Base-by-base conservation (phyloP, 2,797 vertebrate genomes). In the Amniataba percoides region DNA sequence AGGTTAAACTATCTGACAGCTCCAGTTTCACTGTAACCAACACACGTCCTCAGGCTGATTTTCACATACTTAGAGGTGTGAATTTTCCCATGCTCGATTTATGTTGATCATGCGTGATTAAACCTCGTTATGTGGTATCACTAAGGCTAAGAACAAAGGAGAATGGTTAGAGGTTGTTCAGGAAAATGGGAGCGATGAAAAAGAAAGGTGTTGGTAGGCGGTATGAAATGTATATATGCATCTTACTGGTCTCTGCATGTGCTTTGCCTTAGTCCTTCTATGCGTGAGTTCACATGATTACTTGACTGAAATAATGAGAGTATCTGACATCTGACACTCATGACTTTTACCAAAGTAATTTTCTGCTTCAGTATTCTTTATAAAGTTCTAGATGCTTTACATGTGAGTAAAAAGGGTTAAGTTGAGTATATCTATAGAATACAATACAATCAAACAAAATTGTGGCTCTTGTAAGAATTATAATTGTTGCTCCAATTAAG, bases 1-100 rank as follows among this genome's bases (percentile, higher is more conserved):
- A 87, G 83, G 88, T 88, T 88, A 88, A 92, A 91, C 82, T 82
- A 84, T 87, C 76, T 87, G 89, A 91, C 90, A 90, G 85, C 83
- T 85, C 73, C 56, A 64, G 65, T 88, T 88, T 74, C 84, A 78
- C 61, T 64, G 82, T 71, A 80, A 84, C 87, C 82, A 83, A 78
- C 77, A 80, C 68, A 51, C 19, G n/a, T 80, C 89, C 81, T 64
- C 5, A 0, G 74, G 89, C 82, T 79, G 77, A 90, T 88, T 83
- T 84, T 75, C 84, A 81, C 85, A 89, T 87, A 87, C 77, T 87
- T 81, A 79, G 74, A 63, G 70, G 69, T 86, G 86, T 89, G 82
- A 87, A 78, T 88, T 84, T 83, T 79, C 62, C 81, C 78, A 90
- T 88, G 88, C 83, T 92, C 80, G 87, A 91, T 90, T 92, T 88